These are phyloP conservation scores for Aplochiton taeniatus DNA, from an alignment of 2,797 vertebrate species.

Conservation along the genomic window DNA sequence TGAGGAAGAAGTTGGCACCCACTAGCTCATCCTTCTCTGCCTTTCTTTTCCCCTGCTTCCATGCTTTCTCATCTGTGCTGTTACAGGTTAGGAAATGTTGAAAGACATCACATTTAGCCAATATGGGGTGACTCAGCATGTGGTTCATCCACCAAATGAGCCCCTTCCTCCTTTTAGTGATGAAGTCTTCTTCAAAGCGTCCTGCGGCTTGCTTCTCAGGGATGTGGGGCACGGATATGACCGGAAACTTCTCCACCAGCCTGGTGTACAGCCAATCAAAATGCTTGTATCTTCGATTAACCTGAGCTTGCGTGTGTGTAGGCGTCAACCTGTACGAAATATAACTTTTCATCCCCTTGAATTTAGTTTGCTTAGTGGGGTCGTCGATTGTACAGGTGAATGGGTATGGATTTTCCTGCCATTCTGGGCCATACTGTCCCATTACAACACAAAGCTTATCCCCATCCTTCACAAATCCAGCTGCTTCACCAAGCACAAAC, in stretches of 20 bases:
- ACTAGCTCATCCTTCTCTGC: conserved; percentile 98
- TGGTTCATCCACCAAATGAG: conserved; percentile 98
- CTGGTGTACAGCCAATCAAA: conserved; percentile 96
- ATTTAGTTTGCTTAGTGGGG: conserved; percentile 98
- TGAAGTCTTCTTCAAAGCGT: conserved; percentile 98
- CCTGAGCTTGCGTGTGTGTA: conserved; percentile 87
- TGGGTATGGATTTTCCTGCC: conserved; percentile 96
- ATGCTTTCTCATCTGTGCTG: conserved; percentile 92
- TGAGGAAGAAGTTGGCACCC: conserved; percentile 96
- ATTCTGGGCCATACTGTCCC: conserved; percentile 88
- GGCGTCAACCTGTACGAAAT: conserved; percentile 95
- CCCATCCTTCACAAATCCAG: conserved; percentile 92
- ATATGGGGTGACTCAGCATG: conserved; percentile 95
- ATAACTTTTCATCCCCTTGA: conserved; percentile 99
- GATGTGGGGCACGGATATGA: conserved; percentile 95
- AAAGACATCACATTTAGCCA: conserved; percentile 92
- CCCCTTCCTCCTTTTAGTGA: conserved; percentile 94
- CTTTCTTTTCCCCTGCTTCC: conserved; percentile 97
- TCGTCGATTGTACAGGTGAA: conserved; percentile 93
- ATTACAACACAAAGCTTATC: conserved; percentile 93
- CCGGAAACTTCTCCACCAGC: conserved; percentile 93
- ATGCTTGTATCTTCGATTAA: conserved; percentile 96
- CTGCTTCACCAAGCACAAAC: conserved; percentile 90
- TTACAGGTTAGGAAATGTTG: conserved; percentile 95
- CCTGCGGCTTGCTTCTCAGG: conserved; percentile 98